phyloP scores from a whole-genome alignment of 2,888 invertebrate genomes.

The Dioctria linearis region DNA sequence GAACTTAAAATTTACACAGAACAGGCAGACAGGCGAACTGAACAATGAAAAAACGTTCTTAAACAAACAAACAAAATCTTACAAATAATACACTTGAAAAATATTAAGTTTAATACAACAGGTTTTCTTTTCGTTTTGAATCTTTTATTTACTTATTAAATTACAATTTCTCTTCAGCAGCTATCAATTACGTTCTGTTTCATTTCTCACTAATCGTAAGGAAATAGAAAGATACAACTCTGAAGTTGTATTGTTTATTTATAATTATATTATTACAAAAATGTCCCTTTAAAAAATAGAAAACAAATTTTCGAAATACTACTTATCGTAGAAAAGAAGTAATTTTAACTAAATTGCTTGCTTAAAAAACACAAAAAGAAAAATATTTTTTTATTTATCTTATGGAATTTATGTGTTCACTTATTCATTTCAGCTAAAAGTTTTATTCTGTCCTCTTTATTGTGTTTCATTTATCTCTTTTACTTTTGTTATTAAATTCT shows the following conservation, averaged over 20 bases:
- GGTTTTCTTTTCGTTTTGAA: constrained; percentile 15
- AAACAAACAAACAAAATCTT: not conserved
- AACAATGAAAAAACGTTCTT: constrained; percentile 10
- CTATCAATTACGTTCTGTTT: constrained; percentile 38
- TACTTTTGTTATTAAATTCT: constrained; percentile 21
- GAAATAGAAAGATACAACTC: constrained; percentile 52
- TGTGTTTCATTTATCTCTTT: not conserved
- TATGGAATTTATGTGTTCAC: constrained; percentile 27
- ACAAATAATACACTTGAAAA: constrained; percentile 27
- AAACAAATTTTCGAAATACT: constrained; percentile 45
- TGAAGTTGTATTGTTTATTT: constrained; percentile 48
- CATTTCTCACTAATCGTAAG: constrained; percentile 30
- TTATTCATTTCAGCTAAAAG: constrained; percentile 28
- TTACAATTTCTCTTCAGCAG: constrained; percentile 48
- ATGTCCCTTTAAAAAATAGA: constrained; percentile 51
- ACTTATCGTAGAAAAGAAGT: constrained; percentile 46
- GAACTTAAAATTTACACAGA: constrained; percentile 19
- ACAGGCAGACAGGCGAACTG: constrained; percentile 1
- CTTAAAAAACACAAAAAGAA: constrained; percentile 31
- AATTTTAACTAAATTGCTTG: constrained; percentile 28
- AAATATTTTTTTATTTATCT: constrained; percentile 29
- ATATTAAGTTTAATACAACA: constrained; percentile 37
- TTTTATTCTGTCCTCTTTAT: not conserved
- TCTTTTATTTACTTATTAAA: constrained; percentile 51
- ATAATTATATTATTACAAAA: constrained; percentile 31